A percentile compares a stretch with the other conserved stretches of the same genome.
Evolutionary conservation across 2,888 invertebrate species (phyloP).

Genomic region (Junonia oenone): DNA sequence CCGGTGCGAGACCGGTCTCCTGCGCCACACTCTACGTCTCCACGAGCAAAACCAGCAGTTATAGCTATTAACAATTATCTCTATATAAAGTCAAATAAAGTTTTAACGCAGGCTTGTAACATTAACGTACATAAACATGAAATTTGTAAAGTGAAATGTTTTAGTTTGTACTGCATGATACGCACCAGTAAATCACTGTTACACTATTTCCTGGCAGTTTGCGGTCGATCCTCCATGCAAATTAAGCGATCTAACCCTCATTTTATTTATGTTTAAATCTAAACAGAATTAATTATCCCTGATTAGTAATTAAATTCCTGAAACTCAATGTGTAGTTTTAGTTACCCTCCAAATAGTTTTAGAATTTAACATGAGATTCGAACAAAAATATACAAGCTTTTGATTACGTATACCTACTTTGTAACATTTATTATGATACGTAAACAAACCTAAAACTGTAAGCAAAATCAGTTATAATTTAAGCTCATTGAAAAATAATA

Average conservation of each 20-base stretch:
- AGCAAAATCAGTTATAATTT: too few relatives aligned
- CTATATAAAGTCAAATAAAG: not conserved
- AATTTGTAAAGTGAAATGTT: slow-evolving; percentile 8
- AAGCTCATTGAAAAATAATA: too few relatives aligned
- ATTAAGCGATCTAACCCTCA: slow-evolving; percentile 13
- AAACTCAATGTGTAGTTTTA: too few relatives aligned
- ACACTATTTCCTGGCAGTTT: slow-evolving; percentile 10
- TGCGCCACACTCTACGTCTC: too few relatives aligned
- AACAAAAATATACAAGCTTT: too few relatives aligned
- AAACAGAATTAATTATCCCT: not conserved
- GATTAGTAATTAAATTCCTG: not conserved
- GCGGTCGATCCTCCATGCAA: slow-evolving; percentile 13
- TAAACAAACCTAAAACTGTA: too few relatives aligned
- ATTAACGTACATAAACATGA: not conserved
- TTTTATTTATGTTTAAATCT: not conserved
- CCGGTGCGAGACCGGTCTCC: too few relatives aligned
- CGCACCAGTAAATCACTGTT: slow-evolving; percentile 17
- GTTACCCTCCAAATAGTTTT: too few relatives aligned
- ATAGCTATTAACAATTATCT: too few relatives aligned
- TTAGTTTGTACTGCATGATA: slow-evolving; percentile 7
- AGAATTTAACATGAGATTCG: too few relatives aligned
- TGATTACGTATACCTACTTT: too few relatives aligned
- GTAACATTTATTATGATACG: too few relatives aligned
- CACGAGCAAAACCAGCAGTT: not conserved
- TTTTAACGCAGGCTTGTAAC: not conserved